phyloP scores from a whole-genome alignment of 2,797 vertebrate genomes.

The Staurois parvus region DNA sequence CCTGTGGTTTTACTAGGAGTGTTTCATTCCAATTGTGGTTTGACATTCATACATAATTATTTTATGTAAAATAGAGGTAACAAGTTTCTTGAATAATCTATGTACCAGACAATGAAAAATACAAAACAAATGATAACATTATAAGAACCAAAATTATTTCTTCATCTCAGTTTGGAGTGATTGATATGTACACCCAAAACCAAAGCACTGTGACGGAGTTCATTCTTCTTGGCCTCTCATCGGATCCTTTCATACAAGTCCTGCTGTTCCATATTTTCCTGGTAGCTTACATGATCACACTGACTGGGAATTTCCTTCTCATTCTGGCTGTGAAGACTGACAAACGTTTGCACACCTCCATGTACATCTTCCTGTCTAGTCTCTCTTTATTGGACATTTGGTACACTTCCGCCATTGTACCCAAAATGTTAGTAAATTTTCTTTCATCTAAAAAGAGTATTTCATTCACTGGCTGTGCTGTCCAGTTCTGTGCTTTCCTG shows the following conservation, averaged over 20 bases:
- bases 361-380: conserved; percentile 1
- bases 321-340: neutral
- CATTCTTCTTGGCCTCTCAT: conserved; percentile 24
- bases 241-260: neutral
- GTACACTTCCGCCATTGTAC: neutral
- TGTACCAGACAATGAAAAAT: too few species aligned
- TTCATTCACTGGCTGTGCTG: neutral
- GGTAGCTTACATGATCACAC: neutral
- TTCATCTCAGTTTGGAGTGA: too few species aligned
- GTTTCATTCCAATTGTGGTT: too few species aligned
- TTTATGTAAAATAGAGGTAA: too few species aligned
- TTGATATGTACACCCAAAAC: neutral
- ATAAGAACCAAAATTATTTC: too few species aligned
- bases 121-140: too few species aligned
- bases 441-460: conserved; percentile 5
- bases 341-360: neutral
- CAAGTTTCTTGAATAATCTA: too few species aligned
- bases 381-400: conserved; percentile 3
- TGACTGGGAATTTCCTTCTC: conserved; percentile 15
- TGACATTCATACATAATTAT: too few species aligned
- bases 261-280: neutral
- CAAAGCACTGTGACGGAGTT: neutral
- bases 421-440: neutral
- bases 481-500: neutral
- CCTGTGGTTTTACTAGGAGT: too few species aligned